These are phyloP conservation scores for Apis dorsata DNA, from an alignment of 1,140 invertebrate species.

Conservation along the genomic window DNA sequence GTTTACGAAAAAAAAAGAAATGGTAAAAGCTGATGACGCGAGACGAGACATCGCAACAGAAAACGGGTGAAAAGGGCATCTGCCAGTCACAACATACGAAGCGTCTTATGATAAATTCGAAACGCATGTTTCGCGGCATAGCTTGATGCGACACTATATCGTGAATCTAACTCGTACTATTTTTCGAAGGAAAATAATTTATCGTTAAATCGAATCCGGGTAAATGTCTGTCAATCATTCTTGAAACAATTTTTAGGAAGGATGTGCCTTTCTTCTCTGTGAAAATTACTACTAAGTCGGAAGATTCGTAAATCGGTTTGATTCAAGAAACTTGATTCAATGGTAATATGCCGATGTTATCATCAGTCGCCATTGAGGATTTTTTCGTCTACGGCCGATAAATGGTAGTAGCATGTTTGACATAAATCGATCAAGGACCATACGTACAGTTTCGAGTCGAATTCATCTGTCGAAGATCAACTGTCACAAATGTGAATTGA, in stretches of 20 bases:
- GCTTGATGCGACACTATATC: neutral
- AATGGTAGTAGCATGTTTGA: too few species aligned
- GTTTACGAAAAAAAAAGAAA: neutral
- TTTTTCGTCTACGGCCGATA: slow-evolving; percentile 32
- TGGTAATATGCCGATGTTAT: neutral
- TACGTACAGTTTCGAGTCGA: too few species aligned
- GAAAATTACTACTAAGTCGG: too few species aligned
- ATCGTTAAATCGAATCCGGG: too few species aligned
- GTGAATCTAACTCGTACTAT: too few species aligned
- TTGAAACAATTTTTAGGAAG: too few species aligned
- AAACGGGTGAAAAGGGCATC: slow-evolving; percentile 56
- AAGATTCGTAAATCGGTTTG: too few species aligned
- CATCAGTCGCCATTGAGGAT: neutral
- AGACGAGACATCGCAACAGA: neutral
- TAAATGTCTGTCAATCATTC: too few species aligned
- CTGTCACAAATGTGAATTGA: neutral
- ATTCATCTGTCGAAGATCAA: neutral
- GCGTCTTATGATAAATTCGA: slow-evolving; percentile 14
- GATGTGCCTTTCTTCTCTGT: too few species aligned
- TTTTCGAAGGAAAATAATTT: too few species aligned
- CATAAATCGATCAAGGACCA: neutral
- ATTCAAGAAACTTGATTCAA: neutral
- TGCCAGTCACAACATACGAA: slow-evolving; percentile 52
- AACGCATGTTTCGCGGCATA: neutral
- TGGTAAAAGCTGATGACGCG: neutral